A percentile compares a stretch with the other conserved stretches of the same genome.
phyloP scores from a whole-genome alignment of 2,797 vertebrate genomes.

The Sebastes alutus region DNA sequence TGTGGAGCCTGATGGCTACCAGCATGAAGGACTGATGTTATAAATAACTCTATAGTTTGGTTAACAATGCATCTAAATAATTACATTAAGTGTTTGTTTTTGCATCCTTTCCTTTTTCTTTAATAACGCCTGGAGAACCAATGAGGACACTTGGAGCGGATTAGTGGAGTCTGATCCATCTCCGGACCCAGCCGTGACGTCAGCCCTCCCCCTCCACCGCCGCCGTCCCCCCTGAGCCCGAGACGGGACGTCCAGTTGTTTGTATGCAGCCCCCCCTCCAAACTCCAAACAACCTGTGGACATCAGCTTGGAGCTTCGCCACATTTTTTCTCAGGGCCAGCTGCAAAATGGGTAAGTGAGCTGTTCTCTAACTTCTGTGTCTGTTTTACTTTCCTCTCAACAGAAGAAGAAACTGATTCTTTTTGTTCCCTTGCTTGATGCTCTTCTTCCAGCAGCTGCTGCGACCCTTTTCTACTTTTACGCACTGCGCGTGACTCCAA shows the following conservation, averaged over 20 bases:
- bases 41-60: too few species aligned
- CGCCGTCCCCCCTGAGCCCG: background rate
- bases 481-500: background rate
- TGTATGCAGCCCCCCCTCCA: background rate
- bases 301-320: background rate
- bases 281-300: slow-evolving; percentile 50
- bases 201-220: background rate
- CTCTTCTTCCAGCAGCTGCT: background rate
- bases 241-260: slow-evolving; percentile 52
- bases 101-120: background rate
- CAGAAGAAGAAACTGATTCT: background rate
- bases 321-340: background rate
- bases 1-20: too few species aligned
- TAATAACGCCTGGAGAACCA: background rate
- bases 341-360: slow-evolving; percentile 56
- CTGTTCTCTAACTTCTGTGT: rapidly evolving
- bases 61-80: background rate
- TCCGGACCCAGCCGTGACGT: slow-evolving; percentile 23
- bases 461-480: background rate
- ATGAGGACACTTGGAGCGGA: slow-evolving; percentile 5
- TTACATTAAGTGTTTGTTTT: background rate
- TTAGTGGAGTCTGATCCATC: slow-evolving; percentile 35
- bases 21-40: too few species aligned
- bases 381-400: background rate
- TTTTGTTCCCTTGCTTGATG: background rate